phyloP scores from a whole-genome alignment of 2,113 vertebrate genomes.

The Equus przewalskii region DNA sequence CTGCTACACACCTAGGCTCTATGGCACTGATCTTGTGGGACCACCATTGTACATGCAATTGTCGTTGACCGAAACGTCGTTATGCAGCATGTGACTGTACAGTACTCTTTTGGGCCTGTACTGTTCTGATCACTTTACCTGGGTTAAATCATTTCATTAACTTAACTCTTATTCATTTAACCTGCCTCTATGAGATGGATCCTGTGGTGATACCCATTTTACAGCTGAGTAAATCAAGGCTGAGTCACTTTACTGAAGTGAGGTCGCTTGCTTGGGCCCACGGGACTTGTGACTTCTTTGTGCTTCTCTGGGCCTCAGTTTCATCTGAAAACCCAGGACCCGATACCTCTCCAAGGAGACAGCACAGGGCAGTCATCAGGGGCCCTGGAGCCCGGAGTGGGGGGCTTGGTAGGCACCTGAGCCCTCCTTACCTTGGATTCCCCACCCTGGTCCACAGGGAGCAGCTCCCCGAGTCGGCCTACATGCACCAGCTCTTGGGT shows the following conservation, averaged over 20 bases:
- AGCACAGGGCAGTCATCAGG: neutral
- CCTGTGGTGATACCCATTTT: neutral
- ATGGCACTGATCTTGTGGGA: too few relatives aligned
- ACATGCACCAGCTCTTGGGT: constrained; percentile 95
- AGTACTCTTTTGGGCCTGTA: neutral
- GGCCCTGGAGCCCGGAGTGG: neutral
- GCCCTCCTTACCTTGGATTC: constrained; percentile 16
- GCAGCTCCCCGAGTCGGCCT: constrained; percentile 94
- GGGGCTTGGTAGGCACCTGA: neutral
- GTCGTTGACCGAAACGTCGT: too few relatives aligned
- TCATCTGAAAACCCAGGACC: neutral
- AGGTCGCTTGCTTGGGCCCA: neutral
- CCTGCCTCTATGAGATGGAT: neutral
- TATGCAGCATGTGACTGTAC: too few relatives aligned
- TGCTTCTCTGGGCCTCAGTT: neutral
- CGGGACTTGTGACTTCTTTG: neutral
- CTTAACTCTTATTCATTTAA: neutral
- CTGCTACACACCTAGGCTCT: too few relatives aligned
- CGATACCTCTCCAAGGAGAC: neutral
- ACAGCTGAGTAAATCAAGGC: neutral
- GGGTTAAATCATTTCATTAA: neutral
- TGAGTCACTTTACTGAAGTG: neutral
- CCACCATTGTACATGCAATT: too few relatives aligned
- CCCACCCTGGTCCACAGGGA: constrained; percentile 86
- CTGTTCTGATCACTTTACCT: neutral